These are phyloP conservation scores for Anomalospiza imberbis DNA, from an alignment of 2,797 vertebrate species.

Conservation along the genomic window DNA sequence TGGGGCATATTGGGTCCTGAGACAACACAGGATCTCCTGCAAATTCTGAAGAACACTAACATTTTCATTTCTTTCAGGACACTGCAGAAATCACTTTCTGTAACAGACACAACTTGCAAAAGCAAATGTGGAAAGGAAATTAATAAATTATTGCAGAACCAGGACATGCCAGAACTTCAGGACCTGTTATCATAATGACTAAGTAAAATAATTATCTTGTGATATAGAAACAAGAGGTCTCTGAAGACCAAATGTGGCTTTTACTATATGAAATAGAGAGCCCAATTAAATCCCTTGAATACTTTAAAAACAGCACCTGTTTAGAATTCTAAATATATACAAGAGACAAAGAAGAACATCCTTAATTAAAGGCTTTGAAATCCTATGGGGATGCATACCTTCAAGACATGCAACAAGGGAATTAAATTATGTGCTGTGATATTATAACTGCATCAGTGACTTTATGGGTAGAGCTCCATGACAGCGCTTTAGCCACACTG, in stretches of 20 bases:
- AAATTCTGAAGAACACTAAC: not conserved
- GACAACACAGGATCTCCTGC: not conserved
- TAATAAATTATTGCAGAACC: not conserved
- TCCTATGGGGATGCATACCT: not conserved
- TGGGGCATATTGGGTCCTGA: not conserved
- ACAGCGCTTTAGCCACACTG: not conserved
- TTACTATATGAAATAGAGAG: not conserved
- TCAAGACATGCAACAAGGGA: not conserved
- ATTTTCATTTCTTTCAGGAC: not conserved
- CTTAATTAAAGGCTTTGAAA: not conserved
- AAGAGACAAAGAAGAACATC: not conserved
- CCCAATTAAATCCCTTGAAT: not conserved
- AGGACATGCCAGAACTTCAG: not conserved
- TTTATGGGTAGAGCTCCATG: not conserved
- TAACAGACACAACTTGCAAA: not conserved
- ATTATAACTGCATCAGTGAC: conserved; percentile 5
- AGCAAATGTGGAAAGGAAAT: not conserved
- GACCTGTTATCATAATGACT: not conserved
- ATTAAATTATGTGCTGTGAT: not conserved
- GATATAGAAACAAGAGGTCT: not conserved
- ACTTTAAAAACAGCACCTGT: not conserved
- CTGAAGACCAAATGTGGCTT: not conserved
- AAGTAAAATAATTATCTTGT: not conserved
- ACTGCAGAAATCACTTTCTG: not conserved
- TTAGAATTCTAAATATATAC: not conserved